Evolutionary conservation across 2,888 invertebrate species (phyloP), one percentile per base, ranked within the genome.

Genomic region (Caenorhabditis panamensis): DNA sequence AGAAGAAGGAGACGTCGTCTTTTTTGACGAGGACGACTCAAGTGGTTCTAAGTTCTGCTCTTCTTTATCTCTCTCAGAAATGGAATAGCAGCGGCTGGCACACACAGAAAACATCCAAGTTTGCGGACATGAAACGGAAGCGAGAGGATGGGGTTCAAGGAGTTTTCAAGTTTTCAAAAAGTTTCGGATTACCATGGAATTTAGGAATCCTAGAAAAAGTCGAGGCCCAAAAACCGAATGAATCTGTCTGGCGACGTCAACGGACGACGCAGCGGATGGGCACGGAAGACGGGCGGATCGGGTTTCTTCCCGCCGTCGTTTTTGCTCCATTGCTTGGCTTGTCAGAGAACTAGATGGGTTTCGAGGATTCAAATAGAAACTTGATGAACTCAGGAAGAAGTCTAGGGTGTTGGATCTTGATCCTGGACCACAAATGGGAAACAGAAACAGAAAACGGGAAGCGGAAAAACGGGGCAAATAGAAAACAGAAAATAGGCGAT

Each of bases 211-310:
- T n/a, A n/a, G n/a, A n/a, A n/a, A n/a, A n/a, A n/a, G n/a, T 36
- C 41, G 13, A 5, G 5, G 41, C 41, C 51, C 20, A 51, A 53
- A 53, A 53, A 53, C 16, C 26, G 36, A 36, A 36, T 36, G 41
- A 41, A 41, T 41, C 41, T 41, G 41, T 41, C 41, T 41, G 54
- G 13, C 22, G 22, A 26, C 11, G 24, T 36, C 20, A 36, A 49
- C 16, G 22, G 53, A 26, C 4, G 54, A 66, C 36, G 36, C 36
- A 36, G 2, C 41, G 8, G 9, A 41, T 13, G 37, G n/a, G n/a
- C n/a, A n/a, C n/a, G 44, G 56, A 26, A 49, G 47, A 58, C 8
- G 20, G 47, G 24, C 18, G 68, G 68, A 68, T 68, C 68, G 59
- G 49, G 59, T 68, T 68, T 68, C 68, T 28, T 41, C 16, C 31